Percentiles rank a stretch among this genome's conserved stretches.
Conservation (phyloP, 1,140 invertebrate species). For the Panagrolaimus sp. region DNA sequence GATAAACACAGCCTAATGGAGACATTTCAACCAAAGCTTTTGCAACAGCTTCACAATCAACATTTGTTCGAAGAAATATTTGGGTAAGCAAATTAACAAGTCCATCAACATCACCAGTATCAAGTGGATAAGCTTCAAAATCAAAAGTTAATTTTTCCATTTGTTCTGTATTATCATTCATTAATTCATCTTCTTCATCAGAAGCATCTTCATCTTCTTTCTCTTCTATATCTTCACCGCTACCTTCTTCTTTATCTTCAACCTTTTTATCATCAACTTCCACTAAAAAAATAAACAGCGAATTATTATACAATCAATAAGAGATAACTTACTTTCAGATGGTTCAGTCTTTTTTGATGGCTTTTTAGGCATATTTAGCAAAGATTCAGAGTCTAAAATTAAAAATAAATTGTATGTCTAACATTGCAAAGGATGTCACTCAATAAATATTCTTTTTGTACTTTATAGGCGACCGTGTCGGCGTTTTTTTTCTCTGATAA, state of each 20-base stretch:
- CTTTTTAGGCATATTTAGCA: not conserved
- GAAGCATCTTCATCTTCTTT: not conserved
- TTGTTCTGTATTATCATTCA: constrained; percentile 1
- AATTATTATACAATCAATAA: not conserved
- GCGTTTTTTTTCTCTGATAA: no score
- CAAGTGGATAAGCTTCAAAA: constrained; percentile 42
- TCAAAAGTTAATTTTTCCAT: constrained; percentile 46
- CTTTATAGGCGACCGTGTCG: no score
- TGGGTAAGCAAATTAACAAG: constrained; percentile 37
- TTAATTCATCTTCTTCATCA: constrained; percentile 18
- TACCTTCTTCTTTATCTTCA: constrained; percentile 22
- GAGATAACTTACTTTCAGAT: constrained; percentile 9
- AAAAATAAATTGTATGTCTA: no score
- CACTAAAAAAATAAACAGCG: constrained; percentile 19
- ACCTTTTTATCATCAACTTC: constrained; percentile 24
- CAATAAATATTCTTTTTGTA: no score
- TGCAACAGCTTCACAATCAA: constrained; percentile 33
- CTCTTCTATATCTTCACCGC: constrained; percentile 16
- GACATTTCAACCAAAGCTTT: constrained; percentile 31
- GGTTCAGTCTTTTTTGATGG: not conserved
- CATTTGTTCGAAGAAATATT: constrained; percentile 39
- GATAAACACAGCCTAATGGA: constrained; percentile 39
- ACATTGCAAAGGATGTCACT: no score
- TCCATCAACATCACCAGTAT: constrained; percentile 29
- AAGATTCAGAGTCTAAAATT: not conserved